Conservation (phyloP, 2,797 vertebrate genomes). For the Rhinella marina region DNA sequence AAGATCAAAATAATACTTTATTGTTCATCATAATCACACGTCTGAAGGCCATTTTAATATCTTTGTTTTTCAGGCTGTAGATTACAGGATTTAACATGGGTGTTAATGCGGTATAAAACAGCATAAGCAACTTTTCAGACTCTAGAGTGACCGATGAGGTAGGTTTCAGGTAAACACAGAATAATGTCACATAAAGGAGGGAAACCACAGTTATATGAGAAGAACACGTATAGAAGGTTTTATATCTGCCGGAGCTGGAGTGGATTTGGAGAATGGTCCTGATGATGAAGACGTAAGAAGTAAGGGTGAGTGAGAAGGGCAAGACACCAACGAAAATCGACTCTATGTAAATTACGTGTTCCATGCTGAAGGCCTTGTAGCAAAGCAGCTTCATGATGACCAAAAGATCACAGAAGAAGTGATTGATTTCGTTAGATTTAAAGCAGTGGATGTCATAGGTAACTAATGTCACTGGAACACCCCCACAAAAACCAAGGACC, state of each 20-base stretch:
- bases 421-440: constrained; percentile 1
- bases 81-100: constrained; percentile 54
- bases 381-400: constrained; percentile 53
- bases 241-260: constrained; percentile 22
- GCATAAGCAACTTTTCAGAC: constrained; percentile 29
- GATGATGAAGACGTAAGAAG: constrained; percentile 41
- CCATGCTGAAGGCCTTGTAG: constrained; percentile 21
- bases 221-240: constrained; percentile 59
- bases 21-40: not conserved
- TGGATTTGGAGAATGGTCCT: constrained; percentile 14
- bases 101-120: constrained; percentile 34
- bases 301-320: constrained; percentile 33
- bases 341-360: constrained; percentile 15
- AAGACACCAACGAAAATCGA: constrained; percentile 45
- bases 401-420: constrained; percentile 49
- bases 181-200: constrained; percentile 39
- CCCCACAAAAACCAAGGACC: constrained; percentile 21
- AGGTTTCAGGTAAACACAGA: constrained; percentile 41
- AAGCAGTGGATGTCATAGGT: constrained; percentile 46
- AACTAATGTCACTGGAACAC: constrained; percentile 1
- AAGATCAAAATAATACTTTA: not conserved
- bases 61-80: constrained; percentile 54
- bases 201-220: constrained; percentile 46
- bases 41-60: constrained; percentile 32
- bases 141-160: constrained; percentile 25